These are phyloP conservation scores for Syndactyla subalaris DNA, from an alignment of 2,797 vertebrate species.

Conservation along the genomic window DNA sequence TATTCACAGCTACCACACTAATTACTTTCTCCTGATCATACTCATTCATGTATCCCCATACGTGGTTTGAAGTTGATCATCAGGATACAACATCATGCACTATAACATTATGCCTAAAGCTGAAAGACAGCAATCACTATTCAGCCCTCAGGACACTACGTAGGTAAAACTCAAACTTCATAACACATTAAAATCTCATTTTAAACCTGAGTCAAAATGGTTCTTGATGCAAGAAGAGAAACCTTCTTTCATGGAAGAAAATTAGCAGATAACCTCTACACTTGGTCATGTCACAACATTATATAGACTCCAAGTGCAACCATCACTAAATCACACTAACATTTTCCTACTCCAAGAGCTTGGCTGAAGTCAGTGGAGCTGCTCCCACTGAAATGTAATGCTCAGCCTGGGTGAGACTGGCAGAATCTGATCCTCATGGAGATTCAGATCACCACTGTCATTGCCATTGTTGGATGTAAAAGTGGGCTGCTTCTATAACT, in stretches of 20 bases:
- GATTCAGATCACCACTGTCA: neutral
- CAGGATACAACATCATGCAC: neutral
- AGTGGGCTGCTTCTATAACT: neutral
- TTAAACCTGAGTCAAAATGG: neutral
- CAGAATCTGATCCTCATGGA: neutral
- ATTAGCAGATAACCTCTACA: neutral
- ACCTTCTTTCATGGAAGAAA: neutral
- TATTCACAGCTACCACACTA: neutral
- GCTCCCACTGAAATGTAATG: neutral
- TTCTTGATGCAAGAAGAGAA: neutral
- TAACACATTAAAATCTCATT: neutral
- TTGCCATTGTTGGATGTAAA: neutral
- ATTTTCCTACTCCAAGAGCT: neutral
- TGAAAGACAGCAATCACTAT: neutral
- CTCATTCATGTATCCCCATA: neutral
- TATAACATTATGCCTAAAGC: neutral
- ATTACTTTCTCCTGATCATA: neutral
- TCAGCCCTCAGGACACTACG: neutral
- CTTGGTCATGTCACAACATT: neutral
- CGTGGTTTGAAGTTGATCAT: neutral
- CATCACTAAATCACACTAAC: neutral
- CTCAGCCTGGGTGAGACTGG: neutral
- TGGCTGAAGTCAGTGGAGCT: neutral
- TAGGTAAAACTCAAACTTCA: neutral
- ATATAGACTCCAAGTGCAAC: neutral